Base-by-base conservation (phyloP, 2,797 vertebrate species). In the Helostoma temminkii region DNA sequence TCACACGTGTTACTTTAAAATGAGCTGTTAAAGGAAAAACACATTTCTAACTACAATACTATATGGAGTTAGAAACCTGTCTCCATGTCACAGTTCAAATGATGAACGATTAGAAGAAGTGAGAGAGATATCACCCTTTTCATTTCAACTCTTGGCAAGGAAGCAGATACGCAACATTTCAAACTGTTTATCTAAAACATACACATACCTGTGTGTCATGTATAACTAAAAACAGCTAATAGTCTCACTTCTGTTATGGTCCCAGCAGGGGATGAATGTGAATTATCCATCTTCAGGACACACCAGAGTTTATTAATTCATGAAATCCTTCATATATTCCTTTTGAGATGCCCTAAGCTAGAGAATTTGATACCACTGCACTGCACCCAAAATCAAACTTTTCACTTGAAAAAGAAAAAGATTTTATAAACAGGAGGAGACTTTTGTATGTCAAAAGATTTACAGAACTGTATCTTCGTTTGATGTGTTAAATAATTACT, bases 301-400 rank as follows among this genome's bases (percentile, higher is more conserved):
- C 45, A n/a, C 9, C 11, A 19, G n/a, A 18, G 19, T 68, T 81
- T 37, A 81, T 59, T 63, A 28, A 82, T 81, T 71, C 28, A 84
- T 68, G 26, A 47, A 64, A 22, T 28, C 43, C 37, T 69, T 70
- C 21, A 43, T 58, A 18, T 42, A 66, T 78, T 71, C 50, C n/a
- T 66, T 71, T 46, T 66, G 43, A 64, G 26, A 53, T 60, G 5
- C 42, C 53, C 30, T 25, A 15, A 47, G 61, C 58, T 58, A 39
- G 45, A 49, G 57, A 52, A 50, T 45, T 6, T 19, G 32, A 67
- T 43, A 41, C 18, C 1, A n/a, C 56, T 68, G 71, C 66, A 48
- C 59, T 39, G 63, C 48, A 61, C 3, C 52, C 24, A 59, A 37
- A 68, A 48, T 19, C 28, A 59, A 53, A 39, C 25, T 49, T 32